Evolutionary conservation across 2,113 vertebrate genomes (phyloP).

Genomic region (Embiotoca jacksoni): DNA sequence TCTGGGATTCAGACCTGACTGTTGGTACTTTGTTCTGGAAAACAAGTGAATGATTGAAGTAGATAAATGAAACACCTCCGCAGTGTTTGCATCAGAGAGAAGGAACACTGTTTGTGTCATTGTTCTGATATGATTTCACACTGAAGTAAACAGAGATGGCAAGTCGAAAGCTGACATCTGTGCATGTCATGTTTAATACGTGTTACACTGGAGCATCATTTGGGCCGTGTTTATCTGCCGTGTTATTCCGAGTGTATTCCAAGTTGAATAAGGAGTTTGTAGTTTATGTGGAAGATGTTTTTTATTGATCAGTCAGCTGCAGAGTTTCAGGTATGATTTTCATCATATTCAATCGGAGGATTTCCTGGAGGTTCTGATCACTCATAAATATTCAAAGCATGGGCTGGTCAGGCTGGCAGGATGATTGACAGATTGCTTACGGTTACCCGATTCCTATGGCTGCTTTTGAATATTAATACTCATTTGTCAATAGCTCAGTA

Average conservation of each 20-base stretch:
- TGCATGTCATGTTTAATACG: background rate
- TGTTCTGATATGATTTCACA: too few relatives aligned
- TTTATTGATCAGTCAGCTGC: background rate
- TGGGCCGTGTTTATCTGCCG: background rate
- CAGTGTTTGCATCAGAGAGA: too few relatives aligned
- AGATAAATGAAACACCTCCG: too few relatives aligned
- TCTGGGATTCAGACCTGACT: background rate
- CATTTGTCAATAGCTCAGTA: slow-evolving; percentile 32
- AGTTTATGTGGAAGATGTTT: background rate
- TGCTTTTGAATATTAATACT: slow-evolving; percentile 56
- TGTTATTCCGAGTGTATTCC: background rate
- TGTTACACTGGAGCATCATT: too few relatives aligned
- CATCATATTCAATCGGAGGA: background rate
- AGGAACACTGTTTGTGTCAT: too few relatives aligned
- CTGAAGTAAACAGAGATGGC: too few relatives aligned
- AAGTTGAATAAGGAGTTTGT: background rate
- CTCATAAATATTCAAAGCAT: slow-evolving; percentile 46
- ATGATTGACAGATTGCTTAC: slow-evolving; percentile 58
- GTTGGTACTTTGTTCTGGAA: background rate
- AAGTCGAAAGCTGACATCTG: background rate
- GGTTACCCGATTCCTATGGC: slow-evolving; percentile 11
- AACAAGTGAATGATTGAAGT: background rate
- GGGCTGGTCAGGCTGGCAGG: slow-evolving; percentile 12
- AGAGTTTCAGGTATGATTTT: slow-evolving; percentile 3
- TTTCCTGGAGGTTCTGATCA: slow-evolving; percentile 1